phyloP scores from a whole-genome alignment of 2,888 invertebrate species.

The Mesorhabditis sp. region DNA sequence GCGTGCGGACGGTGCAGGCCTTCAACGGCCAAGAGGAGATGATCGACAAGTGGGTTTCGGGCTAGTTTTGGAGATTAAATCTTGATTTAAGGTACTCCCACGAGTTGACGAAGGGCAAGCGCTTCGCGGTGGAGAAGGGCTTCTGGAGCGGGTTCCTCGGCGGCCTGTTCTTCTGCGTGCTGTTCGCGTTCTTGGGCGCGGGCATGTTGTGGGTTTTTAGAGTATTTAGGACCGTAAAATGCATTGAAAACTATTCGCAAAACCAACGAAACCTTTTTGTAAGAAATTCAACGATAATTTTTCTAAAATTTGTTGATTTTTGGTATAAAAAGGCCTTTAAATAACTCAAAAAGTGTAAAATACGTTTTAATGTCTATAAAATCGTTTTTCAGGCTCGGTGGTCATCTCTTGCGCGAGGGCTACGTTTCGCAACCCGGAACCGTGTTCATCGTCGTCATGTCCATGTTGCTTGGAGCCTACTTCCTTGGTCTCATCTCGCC shows the following conservation, averaged over 20 bases:
- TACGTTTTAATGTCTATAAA: neutral
- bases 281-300: too few relatives aligned
- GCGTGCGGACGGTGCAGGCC: conserved; percentile 46
- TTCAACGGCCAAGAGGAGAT: conserved; percentile 46
- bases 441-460: conserved; percentile 45
- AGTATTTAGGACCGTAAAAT: neutral
- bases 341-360: neutral
- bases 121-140: conserved; percentile 41
- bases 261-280: too few relatives aligned
- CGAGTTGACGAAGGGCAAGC: conserved; percentile 32
- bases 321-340: neutral
- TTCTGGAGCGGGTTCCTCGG: conserved; percentile 46
- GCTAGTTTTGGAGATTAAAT: neutral
- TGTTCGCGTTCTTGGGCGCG: conserved; percentile 40
- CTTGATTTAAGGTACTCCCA: conserved; percentile 19
- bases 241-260: too few relatives aligned
- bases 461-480: conserved; percentile 41
- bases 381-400: conserved; percentile 29
- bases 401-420: conserved; percentile 34
- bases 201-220: conserved; percentile 29
- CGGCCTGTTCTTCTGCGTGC: conserved; percentile 46
- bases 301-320: too few relatives aligned
- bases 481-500: conserved; percentile 38
- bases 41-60: conserved; percentile 26
- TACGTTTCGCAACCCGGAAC: conserved; percentile 40